Evolutionary conservation across 1,140 invertebrate genomes (phyloP).

Genomic region (Stegodyphus mimosarum): DNA sequence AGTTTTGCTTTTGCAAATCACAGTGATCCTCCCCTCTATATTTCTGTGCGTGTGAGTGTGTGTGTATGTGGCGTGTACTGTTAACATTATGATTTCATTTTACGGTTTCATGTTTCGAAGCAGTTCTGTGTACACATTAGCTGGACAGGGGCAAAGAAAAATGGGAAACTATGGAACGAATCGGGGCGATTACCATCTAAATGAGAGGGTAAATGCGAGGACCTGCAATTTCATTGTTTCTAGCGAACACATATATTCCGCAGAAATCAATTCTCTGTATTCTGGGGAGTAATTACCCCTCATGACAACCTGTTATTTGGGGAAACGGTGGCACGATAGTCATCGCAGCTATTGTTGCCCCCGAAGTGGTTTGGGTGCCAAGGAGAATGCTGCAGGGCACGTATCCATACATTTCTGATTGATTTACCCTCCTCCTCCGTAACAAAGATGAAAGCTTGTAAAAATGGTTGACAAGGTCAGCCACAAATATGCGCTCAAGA

Average conservation of each 20-base stretch:
- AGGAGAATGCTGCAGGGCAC: not conserved
- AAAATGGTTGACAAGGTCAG: not conserved
- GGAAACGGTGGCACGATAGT: not conserved
- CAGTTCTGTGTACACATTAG: too few species aligned
- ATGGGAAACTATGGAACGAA: not conserved
- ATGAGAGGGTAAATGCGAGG: not conserved
- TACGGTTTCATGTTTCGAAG: too few species aligned
- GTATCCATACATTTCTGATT: not conserved
- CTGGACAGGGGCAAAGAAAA: not conserved
- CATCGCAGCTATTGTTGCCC: not conserved
- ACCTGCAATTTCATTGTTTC: conserved; percentile 2
- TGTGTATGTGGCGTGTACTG: too few species aligned
- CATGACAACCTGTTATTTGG: not conserved
- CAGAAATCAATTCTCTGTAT: not conserved
- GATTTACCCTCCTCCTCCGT: not conserved
- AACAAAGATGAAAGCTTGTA: not conserved
- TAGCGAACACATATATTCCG: not conserved
- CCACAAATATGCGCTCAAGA: not conserved
- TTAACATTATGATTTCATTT: too few species aligned
- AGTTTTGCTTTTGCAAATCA: too few species aligned
- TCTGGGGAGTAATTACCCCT: not conserved
- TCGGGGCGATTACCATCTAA: not conserved
- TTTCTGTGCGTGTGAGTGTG: too few species aligned
- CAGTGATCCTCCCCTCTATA: too few species aligned
- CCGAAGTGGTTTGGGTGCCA: not conserved